Base-by-base conservation (phyloP, 2,113 vertebrate species). In the Misgurnus mizolepis region DNA sequence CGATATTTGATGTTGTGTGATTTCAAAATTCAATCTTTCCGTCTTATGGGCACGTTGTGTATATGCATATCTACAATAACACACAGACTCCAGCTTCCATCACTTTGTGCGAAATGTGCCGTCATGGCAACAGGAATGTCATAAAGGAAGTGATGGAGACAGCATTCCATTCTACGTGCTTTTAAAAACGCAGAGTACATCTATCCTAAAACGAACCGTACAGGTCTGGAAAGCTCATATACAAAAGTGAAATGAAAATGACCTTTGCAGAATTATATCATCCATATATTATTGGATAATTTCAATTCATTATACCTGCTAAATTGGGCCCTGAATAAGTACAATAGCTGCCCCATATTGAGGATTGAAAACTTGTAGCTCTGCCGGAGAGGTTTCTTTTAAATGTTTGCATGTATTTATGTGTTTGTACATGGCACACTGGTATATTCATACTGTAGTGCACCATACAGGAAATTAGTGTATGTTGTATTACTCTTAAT, bases 121-220 rank as follows among this genome's bases (percentile, higher is more conserved):
- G 75, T 78, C 81, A 82, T 82, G 81, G 81, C 81, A 82, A 78
- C 81, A 72, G 78, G 7, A 80, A n/a, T 39, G 67, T 41, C 39
- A 66, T 73, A 70, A 67, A 61, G 53, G 18, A 11, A 27, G 22
- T n/a, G 27, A 76, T 64, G 7, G 12, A 56, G 39, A 47, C n/a
- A n/a, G 9, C 55, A n/a, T 62, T 34, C 56, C 39, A 67, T 49
- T 68, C 56, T 62, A 39, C 62, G 34, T 12, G 34, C 60, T 70
- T 82, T 62, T 62, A 56, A 58, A 72, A 73, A 73, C 18, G 14
- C 7, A 2, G 5, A 27, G 41, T 47, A 18, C 3, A 7, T 47
- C 27, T 15, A 12, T 45, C 6, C 41, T 27, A 22, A 18, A 62
- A 62, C 62, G 45, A 75, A 74, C 41, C 62, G 18, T 74, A 3